Percentiles rank a stretch among this genome's conserved stretches.
phyloP scores from a whole-genome alignment of 2,888 invertebrate species.

The Plutella xylostella region DNA sequence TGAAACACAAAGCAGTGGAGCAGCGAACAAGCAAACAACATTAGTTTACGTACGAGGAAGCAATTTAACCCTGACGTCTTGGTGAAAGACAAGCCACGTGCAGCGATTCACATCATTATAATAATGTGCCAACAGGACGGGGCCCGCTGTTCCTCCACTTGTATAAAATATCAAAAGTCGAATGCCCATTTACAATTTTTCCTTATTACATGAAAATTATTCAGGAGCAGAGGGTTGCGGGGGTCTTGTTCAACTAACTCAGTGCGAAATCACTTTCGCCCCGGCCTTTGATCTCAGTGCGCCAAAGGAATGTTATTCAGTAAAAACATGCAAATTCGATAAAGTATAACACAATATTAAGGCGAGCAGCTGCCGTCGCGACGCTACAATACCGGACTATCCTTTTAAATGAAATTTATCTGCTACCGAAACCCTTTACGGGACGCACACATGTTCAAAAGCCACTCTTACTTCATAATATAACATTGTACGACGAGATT shows the following conservation, averaged over 20 bases:
- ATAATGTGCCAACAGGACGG: constrained; percentile 21
- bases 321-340: constrained; percentile 71
- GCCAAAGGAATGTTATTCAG: constrained; percentile 70
- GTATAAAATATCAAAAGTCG: constrained; percentile 35
- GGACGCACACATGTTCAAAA: background rate
- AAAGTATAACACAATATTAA: constrained; percentile 69
- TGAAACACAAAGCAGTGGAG: constrained; percentile 8
- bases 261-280: constrained; percentile 68
- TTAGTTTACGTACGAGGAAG: constrained; percentile 9
- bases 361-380: constrained; percentile 40
- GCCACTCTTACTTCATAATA: too few relatives aligned
- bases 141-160: background rate
- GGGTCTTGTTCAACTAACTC: constrained; percentile 66
- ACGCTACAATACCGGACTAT: constrained; percentile 32
- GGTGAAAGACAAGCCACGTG: constrained; percentile 20
- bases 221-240: constrained; percentile 51
- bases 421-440: constrained; percentile 17
- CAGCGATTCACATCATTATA: constrained; percentile 26
- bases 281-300: constrained; percentile 64
- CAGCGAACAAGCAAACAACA: constrained; percentile 14
- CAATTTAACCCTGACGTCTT: constrained; percentile 12
- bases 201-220: constrained; percentile 65
- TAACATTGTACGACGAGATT: too few relatives aligned
- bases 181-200: constrained; percentile 61
- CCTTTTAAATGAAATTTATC: constrained; percentile 40